Percentiles rank a stretch among this genome's conserved stretches.
Evolutionary conservation across 2,797 vertebrate species (phyloP).

Genomic region (Alectoris magna): DNA sequence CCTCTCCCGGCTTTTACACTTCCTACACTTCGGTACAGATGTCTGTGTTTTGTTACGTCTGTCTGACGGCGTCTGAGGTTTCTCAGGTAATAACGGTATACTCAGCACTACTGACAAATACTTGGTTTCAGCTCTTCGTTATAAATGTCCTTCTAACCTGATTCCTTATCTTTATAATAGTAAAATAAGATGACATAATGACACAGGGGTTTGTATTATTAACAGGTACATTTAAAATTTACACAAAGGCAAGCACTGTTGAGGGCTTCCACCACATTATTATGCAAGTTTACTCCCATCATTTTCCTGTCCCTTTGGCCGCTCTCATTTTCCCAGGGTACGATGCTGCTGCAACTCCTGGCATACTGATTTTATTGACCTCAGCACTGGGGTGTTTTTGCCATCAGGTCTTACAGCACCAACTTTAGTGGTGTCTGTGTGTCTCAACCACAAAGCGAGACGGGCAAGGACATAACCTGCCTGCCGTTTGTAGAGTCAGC

Average conservation of each 20-base stretch:
- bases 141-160: background rate
- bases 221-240: background rate
- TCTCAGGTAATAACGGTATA: background rate
- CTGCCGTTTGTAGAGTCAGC: background rate
- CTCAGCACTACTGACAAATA: background rate
- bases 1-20: background rate
- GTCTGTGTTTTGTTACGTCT: background rate
- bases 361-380: fast-evolving
- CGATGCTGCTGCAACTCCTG: background rate
- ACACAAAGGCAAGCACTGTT: background rate
- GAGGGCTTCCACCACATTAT: background rate
- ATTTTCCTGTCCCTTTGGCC: background rate
- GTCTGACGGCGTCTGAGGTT: fast-evolving
- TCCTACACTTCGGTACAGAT: background rate
- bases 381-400: background rate
- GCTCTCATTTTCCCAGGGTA: too few species aligned
- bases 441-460: background rate
- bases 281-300: background rate
- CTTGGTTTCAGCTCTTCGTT: background rate
- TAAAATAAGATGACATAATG: background rate
- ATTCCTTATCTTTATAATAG: background rate
- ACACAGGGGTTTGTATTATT: background rate
- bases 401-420: background rate
- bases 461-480: background rate
- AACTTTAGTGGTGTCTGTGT: background rate